Evolutionary conservation across 2,888 invertebrate genomes (phyloP).

Genomic region (Noctua janthe): DNA sequence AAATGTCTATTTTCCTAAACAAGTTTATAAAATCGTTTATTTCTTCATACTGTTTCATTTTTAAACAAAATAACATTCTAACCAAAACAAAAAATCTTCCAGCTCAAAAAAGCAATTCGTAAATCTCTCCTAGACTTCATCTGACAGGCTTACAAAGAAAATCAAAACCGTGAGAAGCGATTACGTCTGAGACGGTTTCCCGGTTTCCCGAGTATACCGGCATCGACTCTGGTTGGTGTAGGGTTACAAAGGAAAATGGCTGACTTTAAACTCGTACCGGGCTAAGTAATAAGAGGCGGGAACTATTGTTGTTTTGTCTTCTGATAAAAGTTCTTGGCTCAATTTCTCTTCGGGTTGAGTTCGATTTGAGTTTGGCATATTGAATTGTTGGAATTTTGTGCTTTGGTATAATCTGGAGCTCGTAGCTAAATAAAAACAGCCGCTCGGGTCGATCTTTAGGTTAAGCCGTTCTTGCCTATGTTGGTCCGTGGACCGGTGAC

Average conservation of each 20-base stretch:
- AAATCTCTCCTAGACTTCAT: slow-evolving; percentile 15
- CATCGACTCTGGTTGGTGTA: slow-evolving; percentile 71
- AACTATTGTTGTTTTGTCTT: slow-evolving; percentile 22
- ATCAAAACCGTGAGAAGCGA: slow-evolving; percentile 60
- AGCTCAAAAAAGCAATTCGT: neutral
- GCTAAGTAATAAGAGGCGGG: slow-evolving; percentile 40
- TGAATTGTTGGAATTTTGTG: neutral
- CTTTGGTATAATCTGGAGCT: neutral
- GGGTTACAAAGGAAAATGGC: slow-evolving; percentile 76
- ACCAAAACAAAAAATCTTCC: neutral
- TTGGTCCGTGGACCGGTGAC: no score
- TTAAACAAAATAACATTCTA: neutral
- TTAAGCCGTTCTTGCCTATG: no score
- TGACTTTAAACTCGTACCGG: slow-evolving; percentile 56
- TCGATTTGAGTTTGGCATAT: slow-evolving; percentile 1
- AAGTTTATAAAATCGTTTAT: no score
- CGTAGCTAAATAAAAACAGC: no score
- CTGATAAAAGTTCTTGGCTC: slow-evolving; percentile 1
- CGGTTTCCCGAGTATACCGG: slow-evolving; percentile 64
- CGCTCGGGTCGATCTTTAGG: no score
- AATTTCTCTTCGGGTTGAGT: slow-evolving; percentile 17
- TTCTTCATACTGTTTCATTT: neutral
- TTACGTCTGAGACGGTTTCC: slow-evolving; percentile 57
- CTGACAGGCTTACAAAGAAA: slow-evolving; percentile 50
- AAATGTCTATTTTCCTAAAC: no score